Base-by-base conservation (phyloP, 2,797 vertebrate genomes). In the Tachyglossus aculeatus region DNA sequence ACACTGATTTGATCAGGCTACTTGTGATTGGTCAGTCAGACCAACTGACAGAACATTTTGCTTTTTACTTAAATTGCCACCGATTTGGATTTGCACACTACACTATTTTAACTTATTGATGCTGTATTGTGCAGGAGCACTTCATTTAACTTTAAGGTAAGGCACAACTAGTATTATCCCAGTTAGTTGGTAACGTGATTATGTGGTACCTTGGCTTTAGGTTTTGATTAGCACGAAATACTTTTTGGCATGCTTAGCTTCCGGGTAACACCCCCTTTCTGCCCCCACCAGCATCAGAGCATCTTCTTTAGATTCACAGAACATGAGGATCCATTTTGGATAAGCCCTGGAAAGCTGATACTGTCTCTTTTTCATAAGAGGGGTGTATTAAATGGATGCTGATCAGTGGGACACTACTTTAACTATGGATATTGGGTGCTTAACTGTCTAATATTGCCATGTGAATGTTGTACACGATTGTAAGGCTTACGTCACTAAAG, bases 201-300 rank as follows among this genome's bases (percentile, higher is more conserved):
- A 88, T 87, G 90, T 92, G 88, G 88, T 92, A 91, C 87, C 85
- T 90, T 92, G 91, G 86, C 88, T 92, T 93, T 91, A 92, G 81
- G 78, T 91, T 92, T 91, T 92, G 74, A 90, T 92, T 92, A 89
- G 91, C 92, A 92, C 90, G 90, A 85, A 90, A 91, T 90, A 91
- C 88, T 87, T 91, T 83, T 91, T 89, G 89, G 92, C 92, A 93
- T 93, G 92, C 86, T 86, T 92, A 87, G 89, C 88, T 92, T 92
- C 83, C 86, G 85, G 84, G 77, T 88, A 88, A 83, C 72, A 85
- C 82, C 81, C n/a, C n/a, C n/a, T n/a, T n/a, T n/a, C n/a, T n/a
- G n/a, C n/a, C n/a, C 74, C 89, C 80, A 90, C 87, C 82, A 89
- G 87, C 84, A 83, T 92, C 78, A 71, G 71, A 90, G 85, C 89